These are phyloP conservation scores for Acanthoscelides obtectus DNA, from an alignment of 2,888 invertebrate genomes.

Conservation along the genomic window DNA sequence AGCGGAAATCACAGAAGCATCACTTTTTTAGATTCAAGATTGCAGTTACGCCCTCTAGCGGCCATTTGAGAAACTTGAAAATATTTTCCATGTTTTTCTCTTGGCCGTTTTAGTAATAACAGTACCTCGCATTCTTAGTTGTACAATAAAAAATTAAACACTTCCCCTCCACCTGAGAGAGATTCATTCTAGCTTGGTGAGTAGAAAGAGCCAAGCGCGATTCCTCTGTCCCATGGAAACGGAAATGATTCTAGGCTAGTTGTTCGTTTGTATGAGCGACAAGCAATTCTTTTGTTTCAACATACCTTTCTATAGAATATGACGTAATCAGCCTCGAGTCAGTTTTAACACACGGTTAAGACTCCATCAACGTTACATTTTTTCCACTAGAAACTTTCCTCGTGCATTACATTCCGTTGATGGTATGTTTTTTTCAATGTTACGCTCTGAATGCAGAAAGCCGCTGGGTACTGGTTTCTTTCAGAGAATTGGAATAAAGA, in stretches of 20 bases:
- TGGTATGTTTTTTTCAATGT: not conserved
- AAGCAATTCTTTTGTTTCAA: not conserved
- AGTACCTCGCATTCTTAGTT: no score
- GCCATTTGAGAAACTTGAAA: no score
- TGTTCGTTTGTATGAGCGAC: not conserved
- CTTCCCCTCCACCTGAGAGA: not conserved
- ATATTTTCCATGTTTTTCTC: no score
- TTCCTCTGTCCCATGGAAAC: not conserved
- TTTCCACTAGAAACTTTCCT: not conserved
- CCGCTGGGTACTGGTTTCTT: not conserved
- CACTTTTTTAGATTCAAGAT: no score
- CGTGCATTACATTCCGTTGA: not conserved
- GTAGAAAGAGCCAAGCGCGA: not conserved
- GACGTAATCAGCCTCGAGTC: not conserved
- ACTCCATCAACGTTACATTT: not conserved
- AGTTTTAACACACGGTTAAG: not conserved
- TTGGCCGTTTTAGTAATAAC: no score
- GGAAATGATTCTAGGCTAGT: not conserved
- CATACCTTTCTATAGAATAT: not conserved
- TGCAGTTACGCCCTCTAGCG: no score
- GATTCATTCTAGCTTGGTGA: not conserved
- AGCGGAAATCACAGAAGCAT: no score
- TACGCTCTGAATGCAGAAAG: not conserved
- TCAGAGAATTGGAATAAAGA: not conserved
- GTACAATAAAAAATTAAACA: not conserved